Evolutionary conservation across 1,140 invertebrate species (phyloP).

Genomic region (Gerris buenoi): DNA sequence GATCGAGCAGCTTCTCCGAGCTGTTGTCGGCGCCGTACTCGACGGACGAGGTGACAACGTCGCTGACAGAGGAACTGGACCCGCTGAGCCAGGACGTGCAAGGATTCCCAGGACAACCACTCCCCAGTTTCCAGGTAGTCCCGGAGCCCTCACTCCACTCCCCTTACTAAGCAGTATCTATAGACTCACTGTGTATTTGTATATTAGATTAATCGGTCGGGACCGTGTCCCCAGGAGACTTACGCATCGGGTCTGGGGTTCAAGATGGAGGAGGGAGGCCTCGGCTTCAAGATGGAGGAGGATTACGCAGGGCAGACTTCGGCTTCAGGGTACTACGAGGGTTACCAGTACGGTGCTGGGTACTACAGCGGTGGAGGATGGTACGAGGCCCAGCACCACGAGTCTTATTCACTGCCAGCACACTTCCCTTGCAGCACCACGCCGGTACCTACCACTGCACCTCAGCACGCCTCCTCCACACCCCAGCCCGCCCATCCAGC

Average conservation of each 20-base stretch:
- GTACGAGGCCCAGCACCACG: conserved; percentile 25
- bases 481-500: conserved; percentile 35
- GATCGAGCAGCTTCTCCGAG: conserved; percentile 45
- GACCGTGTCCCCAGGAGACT: conserved; percentile 15
- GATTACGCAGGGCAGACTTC: background rate
- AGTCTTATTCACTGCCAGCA: conserved; percentile 25
- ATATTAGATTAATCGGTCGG: background rate
- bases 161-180: background rate
- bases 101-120: conserved; percentile 34
- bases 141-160: background rate
- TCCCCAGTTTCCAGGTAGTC: conserved; percentile 27
- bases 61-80: conserved; percentile 34
- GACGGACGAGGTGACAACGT: conserved; percentile 35
- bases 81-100: conserved; percentile 32
- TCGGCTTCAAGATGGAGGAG: conserved; percentile 30
- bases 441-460: conserved; percentile 21
- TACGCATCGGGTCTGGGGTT: conserved; percentile 25
- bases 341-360: background rate
- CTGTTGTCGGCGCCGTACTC: conserved; percentile 42
- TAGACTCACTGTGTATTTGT: background rate
- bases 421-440: conserved; percentile 23
- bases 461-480: conserved; percentile 32
- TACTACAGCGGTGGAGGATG: conserved; percentile 31
- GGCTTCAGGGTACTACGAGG: background rate
- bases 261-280: conserved; percentile 39